Percentiles rank a stretch among this genome's conserved stretches.
phyloP scores from a whole-genome alignment of 2,888 invertebrate genomes.

The Macroteleia sp. region DNA sequence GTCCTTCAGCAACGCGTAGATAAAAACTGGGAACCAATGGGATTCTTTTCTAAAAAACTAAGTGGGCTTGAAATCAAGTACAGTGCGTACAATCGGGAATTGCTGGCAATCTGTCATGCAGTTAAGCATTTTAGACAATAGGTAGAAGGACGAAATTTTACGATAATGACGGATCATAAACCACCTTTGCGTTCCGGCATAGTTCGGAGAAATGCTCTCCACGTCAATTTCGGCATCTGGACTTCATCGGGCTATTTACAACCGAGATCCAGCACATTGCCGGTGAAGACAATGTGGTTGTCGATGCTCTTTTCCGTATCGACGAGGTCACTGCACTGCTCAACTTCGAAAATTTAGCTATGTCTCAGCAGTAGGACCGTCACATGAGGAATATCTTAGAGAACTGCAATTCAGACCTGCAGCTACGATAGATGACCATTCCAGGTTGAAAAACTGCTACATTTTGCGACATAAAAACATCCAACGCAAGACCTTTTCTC shows the following conservation, averaged over 20 bases:
- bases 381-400: background rate
- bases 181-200: no score
- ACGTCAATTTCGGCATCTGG: no score
- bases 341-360: background rate
- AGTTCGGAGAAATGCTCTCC: no score
- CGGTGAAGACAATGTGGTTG: constrained; percentile 5
- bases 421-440: background rate
- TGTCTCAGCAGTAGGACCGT: background rate
- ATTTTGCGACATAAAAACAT: constrained; percentile 40
- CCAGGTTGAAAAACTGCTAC: background rate
- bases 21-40: no score
- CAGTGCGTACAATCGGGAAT: no score
- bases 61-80: no score
- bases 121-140: no score
- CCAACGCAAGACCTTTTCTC: constrained; percentile 49
- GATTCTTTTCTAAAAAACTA: no score
- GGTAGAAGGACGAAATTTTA: no score
- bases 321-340: background rate
- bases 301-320: constrained; percentile 22
- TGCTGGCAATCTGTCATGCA: no score
- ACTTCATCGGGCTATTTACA: constrained; percentile 43
- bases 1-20: no score
- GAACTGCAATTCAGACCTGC: background rate
- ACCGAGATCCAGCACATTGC: constrained; percentile 25
- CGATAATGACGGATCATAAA: no score